A percentile compares a stretch with the other conserved stretches of the same genome.
Conservation (phyloP, 2,888 invertebrate genomes). For the Hipparchia semele region DNA sequence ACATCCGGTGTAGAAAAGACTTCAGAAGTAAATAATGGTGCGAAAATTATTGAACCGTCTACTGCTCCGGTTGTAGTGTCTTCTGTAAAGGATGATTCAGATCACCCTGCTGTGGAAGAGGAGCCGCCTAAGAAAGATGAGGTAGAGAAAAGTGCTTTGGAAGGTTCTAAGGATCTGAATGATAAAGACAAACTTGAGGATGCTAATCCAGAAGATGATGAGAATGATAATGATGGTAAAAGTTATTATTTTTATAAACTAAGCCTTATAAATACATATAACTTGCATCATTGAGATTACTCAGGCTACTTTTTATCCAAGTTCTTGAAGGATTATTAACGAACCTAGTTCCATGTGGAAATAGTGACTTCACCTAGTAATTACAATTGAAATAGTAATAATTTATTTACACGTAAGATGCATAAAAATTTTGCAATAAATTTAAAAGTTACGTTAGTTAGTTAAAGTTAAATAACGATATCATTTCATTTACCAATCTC, state of each 20-base stretch:
- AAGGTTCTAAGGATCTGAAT: slow-evolving; percentile 41
- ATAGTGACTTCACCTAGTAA: too few relatives aligned
- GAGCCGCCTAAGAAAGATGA: slow-evolving; percentile 38
- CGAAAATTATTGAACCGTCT: slow-evolving; percentile 20
- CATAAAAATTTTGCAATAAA: too few relatives aligned
- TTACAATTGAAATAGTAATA: too few relatives aligned
- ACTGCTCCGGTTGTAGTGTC: slow-evolving; percentile 16
- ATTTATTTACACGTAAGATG: too few relatives aligned
- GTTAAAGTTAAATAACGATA: too few relatives aligned
- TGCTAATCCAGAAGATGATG: slow-evolving; percentile 45
- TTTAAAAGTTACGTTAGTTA: too few relatives aligned
- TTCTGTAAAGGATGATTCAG: slow-evolving; percentile 28
- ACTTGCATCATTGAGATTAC: too few relatives aligned
- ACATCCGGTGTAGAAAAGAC: slow-evolving; percentile 22
- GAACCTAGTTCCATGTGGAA: too few relatives aligned
- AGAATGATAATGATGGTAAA: slow-evolving; percentile 29
- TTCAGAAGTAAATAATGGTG: slow-evolving; percentile 4
- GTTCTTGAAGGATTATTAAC: too few relatives aligned
- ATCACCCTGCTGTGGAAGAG: slow-evolving; percentile 36
- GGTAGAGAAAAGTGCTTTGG: slow-evolving; percentile 36
- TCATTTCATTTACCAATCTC: too few relatives aligned
- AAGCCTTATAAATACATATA: too few relatives aligned
- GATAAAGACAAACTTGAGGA: slow-evolving; percentile 43
- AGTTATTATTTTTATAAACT: not conserved
- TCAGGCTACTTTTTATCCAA: too few relatives aligned